These are phyloP conservation scores for Parasteatoda tepidariorum DNA, from an alignment of 1,140 invertebrate species.

Conservation along the genomic window DNA sequence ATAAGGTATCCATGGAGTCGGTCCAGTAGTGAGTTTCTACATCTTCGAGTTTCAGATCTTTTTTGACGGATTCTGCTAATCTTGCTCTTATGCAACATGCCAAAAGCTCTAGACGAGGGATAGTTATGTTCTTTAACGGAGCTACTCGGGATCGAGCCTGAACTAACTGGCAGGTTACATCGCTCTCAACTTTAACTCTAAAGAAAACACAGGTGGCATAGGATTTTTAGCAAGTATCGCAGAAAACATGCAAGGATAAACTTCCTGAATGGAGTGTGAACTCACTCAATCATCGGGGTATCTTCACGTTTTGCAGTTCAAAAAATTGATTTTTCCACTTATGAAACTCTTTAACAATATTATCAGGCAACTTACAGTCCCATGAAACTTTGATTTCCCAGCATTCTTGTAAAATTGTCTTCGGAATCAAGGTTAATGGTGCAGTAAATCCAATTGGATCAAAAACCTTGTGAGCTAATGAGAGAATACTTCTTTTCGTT, in stretches of 20 bases:
- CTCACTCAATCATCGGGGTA: background rate
- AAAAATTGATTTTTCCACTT: background rate
- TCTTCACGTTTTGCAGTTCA: background rate
- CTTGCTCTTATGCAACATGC: conserved; percentile 1
- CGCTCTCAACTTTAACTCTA: background rate
- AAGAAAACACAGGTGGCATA: background rate
- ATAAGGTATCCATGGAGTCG: conserved; percentile 1
- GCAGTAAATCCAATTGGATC: background rate
- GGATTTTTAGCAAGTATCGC: background rate
- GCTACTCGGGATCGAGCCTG: background rate
- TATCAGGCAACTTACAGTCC: background rate
- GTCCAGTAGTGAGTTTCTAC: background rate
- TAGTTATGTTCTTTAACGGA: background rate
- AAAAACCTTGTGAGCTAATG: background rate
- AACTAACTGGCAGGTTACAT: background rate
- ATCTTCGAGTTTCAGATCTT: background rate
- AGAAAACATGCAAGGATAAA: background rate
- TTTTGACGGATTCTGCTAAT: background rate
- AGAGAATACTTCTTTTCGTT: background rate
- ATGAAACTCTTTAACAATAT: background rate
- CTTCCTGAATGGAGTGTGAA: too few species aligned
- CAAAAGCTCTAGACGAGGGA: background rate
- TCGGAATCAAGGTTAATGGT: background rate
- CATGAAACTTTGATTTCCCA: background rate
- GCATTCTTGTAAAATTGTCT: background rate